Conservation (phyloP, 2,113 vertebrate species). For the Gorsachius goisagi region DNA sequence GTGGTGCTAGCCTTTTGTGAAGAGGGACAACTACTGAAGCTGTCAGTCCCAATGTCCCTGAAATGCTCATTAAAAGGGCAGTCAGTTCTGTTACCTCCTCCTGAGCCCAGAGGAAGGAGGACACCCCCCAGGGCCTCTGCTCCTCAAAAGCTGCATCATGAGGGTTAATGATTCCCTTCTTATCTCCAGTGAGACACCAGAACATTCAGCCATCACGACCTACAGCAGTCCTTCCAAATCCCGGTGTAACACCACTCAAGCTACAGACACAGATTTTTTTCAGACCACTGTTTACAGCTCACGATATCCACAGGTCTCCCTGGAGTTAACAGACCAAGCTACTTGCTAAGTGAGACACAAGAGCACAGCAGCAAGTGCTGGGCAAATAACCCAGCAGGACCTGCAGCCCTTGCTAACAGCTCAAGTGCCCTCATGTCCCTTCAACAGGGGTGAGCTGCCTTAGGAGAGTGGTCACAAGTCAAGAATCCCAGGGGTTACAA, state of each 20-base stretch:
- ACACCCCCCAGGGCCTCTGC: background rate
- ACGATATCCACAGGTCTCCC: accelerated
- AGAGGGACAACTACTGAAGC: background rate
- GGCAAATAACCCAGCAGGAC: no score
- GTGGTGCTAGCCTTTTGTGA: background rate
- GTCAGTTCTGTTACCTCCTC: background rate
- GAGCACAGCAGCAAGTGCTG: accelerated
- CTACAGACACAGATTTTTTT: background rate
- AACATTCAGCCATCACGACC: background rate
- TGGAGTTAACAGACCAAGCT: background rate
- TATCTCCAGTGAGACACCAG: background rate
- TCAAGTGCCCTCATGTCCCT: background rate
- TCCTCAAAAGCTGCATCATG: background rate
- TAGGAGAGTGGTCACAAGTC: background rate
- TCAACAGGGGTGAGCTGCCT: background rate
- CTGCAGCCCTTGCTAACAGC: background rate
- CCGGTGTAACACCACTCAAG: background rate
- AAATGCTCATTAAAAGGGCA: background rate
- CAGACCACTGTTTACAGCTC: background rate
- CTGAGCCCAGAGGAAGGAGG: background rate
- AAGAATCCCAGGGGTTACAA: background rate
- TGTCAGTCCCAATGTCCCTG: background rate
- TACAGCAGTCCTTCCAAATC: background rate
- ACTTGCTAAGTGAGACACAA: accelerated
- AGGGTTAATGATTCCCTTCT: no score